Percentiles rank a stretch among this genome's conserved stretches.
phyloP scores from a whole-genome alignment of 2,797 vertebrate species.

The Botia kubotai region DNA sequence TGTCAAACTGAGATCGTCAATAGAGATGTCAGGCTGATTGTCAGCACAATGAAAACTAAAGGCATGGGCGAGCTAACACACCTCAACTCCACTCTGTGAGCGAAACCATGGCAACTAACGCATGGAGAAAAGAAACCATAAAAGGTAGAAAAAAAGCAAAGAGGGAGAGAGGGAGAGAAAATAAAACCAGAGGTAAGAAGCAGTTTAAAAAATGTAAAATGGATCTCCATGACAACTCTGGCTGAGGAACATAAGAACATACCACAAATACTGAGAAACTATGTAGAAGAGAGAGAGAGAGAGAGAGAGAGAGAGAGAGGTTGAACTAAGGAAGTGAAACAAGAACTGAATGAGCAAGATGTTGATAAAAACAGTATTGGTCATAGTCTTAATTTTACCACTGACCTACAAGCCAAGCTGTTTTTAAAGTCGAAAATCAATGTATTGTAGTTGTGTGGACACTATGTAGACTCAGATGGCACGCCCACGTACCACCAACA shows the following conservation, averaged over 20 bases:
- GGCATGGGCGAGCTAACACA: constrained; percentile 50
- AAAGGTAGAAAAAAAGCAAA: constrained; percentile 59
- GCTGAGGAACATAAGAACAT: constrained; percentile 66
- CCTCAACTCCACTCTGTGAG: constrained; percentile 51
- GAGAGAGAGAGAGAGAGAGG: constrained; percentile 2
- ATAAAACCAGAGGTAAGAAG: constrained; percentile 67
- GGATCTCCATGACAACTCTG: constrained; percentile 74
- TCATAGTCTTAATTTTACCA: not conserved
- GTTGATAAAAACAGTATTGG: not conserved
- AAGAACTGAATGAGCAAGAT: constrained; percentile 12
- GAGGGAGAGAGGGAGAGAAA: constrained; percentile 41
- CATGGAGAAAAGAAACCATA: constrained; percentile 45
- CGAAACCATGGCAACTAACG: constrained; percentile 63
- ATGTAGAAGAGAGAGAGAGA: constrained; percentile 43
- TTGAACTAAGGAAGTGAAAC: constrained; percentile 6
- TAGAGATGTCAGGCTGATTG: constrained; percentile 61
- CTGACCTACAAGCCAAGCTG: constrained; percentile 6
- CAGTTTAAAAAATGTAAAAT: constrained; percentile 54
- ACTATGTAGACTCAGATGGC: constrained; percentile 10
- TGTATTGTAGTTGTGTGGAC: constrained; percentile 1
- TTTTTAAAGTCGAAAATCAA: constrained; percentile 7
- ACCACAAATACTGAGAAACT: constrained; percentile 68
- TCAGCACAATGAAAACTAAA: constrained; percentile 54
- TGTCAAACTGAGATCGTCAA: constrained; percentile 58
- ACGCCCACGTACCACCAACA: not conserved